Conservation (phyloP, 2,888 invertebrate species). For the Neoascia interrupta region DNA sequence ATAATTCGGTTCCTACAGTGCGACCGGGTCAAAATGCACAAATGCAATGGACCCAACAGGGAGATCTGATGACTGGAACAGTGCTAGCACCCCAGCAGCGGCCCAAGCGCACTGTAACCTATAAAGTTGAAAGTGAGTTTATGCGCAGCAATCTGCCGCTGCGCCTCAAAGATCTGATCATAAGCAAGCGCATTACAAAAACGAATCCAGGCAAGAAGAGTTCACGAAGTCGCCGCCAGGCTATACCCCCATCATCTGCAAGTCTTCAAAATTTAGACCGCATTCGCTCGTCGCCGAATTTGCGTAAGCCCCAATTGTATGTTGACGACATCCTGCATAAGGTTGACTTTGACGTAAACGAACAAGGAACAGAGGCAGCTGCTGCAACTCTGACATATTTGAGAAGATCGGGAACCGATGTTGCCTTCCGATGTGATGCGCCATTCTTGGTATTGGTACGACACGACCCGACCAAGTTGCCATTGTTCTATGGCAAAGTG, state of each 20-base stretch:
- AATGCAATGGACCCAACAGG: slow-evolving; percentile 23
- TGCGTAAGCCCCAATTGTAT: slow-evolving; percentile 80
- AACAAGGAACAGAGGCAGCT: slow-evolving; percentile 85
- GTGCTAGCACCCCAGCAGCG: not conserved
- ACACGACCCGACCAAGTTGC: slow-evolving; percentile 82
- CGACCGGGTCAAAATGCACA: not conserved
- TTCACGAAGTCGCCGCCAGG: slow-evolving; percentile 60
- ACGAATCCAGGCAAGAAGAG: slow-evolving; percentile 71
- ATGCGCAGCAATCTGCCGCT: slow-evolving; percentile 59
- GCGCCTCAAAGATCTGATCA: slow-evolving; percentile 71
- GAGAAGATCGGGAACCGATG: slow-evolving; percentile 81
- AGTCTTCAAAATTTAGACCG: slow-evolving; percentile 67
- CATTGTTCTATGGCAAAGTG: slow-evolving; percentile 85
- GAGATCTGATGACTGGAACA: slow-evolving; percentile 18
- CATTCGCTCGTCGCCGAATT: slow-evolving; percentile 33
- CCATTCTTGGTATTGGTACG: slow-evolving; percentile 86
- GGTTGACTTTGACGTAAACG: slow-evolving; percentile 83
- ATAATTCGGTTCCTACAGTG: not conserved
- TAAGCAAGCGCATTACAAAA: slow-evolving; percentile 74
- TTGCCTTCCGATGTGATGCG: slow-evolving; percentile 81
- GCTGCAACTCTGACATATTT: slow-evolving; percentile 82
- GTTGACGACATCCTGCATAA: slow-evolving; percentile 84
- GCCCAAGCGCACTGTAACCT: slow-evolving; percentile 69
- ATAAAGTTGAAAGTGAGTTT: slow-evolving; percentile 71
- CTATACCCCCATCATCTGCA: not conserved